Base-by-base conservation (phyloP, 1,140 invertebrate genomes). In the Meloidogyne hapla region DNA sequence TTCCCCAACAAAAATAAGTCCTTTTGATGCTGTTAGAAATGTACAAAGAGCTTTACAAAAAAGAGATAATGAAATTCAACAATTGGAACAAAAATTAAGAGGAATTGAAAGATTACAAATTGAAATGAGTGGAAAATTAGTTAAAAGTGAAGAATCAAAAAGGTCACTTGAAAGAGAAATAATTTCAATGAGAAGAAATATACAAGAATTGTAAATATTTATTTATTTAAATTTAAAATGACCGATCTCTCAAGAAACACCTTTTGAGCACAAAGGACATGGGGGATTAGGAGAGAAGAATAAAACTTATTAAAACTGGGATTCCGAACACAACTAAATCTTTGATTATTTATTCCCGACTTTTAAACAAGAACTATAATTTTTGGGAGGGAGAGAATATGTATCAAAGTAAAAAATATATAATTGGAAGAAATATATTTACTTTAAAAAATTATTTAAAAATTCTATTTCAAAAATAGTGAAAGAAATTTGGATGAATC, bases 61-160 rank as follows among this genome's bases (percentile, higher is more conserved):
- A 67, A 87, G 87, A 62, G 78, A 87, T 79, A 87, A 85, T 64
- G 85, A 86, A 69, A 84, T 86, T 21, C 78, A 86, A 56, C 85
- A 86, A 61, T 73, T 86, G 66, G 85, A 86, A 74, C 75, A 82
- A 25, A 82, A 84, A 65, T 72, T 86, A 2, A 80, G 80, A 45
- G 81, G 81, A 61, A 77, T 80, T 62, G 85, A 87, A 42, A 82
- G 73, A 45, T 83, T 84, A 76, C 79, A 75, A 26, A 42, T 40
- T 21, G 85, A 86, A 63, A 83, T 83, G 66, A 64, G 80, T 65
- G 75, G 66, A 62, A 87, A 87, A 74, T 83, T 86, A 68, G 83
- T 83, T 69, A 74, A 75, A 45, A 74, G 80, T 62, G 85, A 86
- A 70, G 85, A 87, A 71, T 68, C 77, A 21, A 74, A 81, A 23